Conservation (phyloP, 2,113 vertebrate species). For the Cephalopholis sonnerati region DNA sequence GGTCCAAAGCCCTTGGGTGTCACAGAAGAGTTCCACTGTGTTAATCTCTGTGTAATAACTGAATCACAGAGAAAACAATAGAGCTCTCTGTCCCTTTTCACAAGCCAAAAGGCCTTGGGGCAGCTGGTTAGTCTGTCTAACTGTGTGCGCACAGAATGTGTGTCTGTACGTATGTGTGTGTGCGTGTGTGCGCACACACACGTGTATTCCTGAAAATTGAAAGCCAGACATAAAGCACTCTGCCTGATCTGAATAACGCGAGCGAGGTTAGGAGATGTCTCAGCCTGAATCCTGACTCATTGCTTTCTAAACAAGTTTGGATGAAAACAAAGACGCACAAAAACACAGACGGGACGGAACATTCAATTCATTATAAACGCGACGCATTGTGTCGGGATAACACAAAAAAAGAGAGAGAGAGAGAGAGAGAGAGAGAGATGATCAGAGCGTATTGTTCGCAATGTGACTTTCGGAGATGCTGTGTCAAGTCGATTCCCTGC, state of each 20-base stretch:
- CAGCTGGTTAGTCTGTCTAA: slow-evolving; percentile 63
- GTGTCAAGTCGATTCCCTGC: slow-evolving; percentile 26
- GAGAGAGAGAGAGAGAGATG: slow-evolving; percentile 23
- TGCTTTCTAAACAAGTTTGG: slow-evolving; percentile 36
- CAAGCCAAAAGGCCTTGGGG: slow-evolving; percentile 75
- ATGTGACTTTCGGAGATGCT: slow-evolving; percentile 28
- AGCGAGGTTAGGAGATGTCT: slow-evolving; percentile 15
- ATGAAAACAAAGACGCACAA: slow-evolving; percentile 36
- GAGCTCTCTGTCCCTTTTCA: slow-evolving; percentile 65
- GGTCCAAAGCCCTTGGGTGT: slow-evolving; percentile 74
- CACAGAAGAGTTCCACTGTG: slow-evolving; percentile 71
- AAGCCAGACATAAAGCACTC: slow-evolving; percentile 32
- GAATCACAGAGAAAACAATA: slow-evolving; percentile 78
- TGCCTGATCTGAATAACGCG: slow-evolving; percentile 49
- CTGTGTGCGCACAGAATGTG: slow-evolving; percentile 24
- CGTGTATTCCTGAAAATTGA: slow-evolving; percentile 28
- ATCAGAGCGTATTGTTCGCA: slow-evolving; percentile 27
- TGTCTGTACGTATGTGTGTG: slow-evolving; percentile 24
- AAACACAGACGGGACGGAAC: slow-evolving; percentile 24
- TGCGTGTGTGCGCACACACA: neutral
- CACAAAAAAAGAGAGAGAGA: neutral
- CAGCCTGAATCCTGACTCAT: slow-evolving; percentile 26
- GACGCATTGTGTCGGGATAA: slow-evolving; percentile 26
- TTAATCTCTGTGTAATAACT: slow-evolving; percentile 81
- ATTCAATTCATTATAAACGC: slow-evolving; percentile 42